Evolutionary conservation across 2,888 invertebrate genomes (phyloP).

Genomic region (Caenorhabditis sp.): DNA sequence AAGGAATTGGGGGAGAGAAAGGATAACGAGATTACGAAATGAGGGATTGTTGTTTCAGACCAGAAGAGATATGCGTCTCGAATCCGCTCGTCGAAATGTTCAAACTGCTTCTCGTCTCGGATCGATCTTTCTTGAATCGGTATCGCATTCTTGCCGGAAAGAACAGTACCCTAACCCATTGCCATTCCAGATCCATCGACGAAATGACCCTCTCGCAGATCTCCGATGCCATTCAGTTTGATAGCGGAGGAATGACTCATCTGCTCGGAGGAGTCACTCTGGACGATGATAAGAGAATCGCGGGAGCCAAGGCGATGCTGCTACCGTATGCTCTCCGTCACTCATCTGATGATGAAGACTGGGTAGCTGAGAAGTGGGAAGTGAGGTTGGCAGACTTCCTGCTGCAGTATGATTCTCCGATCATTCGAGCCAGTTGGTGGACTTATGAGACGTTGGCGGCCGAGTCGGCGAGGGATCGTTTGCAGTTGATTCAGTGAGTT

Average conservation of each 20-base stretch:
- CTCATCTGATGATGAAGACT: conserved; percentile 74
- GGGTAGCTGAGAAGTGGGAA: conserved; percentile 82
- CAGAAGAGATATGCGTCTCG: conserved; percentile 81
- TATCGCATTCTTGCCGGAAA: neutral
- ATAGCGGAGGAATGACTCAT: conserved; percentile 79
- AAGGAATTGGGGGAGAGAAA: neutral
- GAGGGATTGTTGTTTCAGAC: conserved; percentile 64
- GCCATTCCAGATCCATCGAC: conserved; percentile 72
- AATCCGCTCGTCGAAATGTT: conserved; percentile 82
- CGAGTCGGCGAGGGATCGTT: conserved; percentile 79
- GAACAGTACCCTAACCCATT: no score
- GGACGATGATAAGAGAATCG: conserved; percentile 73
- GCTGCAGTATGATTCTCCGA: conserved; percentile 71
- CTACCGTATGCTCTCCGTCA: conserved; percentile 79
- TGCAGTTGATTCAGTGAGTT: conserved; percentile 75
- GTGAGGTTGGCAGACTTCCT: conserved; percentile 77
- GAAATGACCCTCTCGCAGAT: conserved; percentile 80
- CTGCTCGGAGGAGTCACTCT: conserved; percentile 80
- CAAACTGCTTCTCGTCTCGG: conserved; percentile 77
- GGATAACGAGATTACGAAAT: neutral
- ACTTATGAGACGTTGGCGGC: conserved; percentile 82
- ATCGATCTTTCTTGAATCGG: conserved; percentile 74
- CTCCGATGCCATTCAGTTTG: conserved; percentile 76
- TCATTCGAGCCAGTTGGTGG: conserved; percentile 80
- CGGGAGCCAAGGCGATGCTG: conserved; percentile 39